Base-by-base conservation (phyloP, 2,113 vertebrate genomes). In the Argyrosomus japonicus region DNA sequence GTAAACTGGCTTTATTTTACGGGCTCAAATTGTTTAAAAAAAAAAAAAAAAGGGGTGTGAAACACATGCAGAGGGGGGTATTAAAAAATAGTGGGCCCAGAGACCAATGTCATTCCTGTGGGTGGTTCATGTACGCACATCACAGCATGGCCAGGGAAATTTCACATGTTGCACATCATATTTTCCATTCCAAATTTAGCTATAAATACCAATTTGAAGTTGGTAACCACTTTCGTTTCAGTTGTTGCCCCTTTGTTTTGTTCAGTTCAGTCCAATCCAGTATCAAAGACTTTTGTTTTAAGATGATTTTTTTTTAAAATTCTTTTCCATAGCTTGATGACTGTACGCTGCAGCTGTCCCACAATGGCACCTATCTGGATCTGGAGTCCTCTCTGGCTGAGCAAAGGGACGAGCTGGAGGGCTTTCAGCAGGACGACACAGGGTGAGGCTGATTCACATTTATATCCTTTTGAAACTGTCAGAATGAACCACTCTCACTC, bases 291-390 rank as follows among this genome's bases (percentile, higher is more conserved):
- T 27, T 53, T 58, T 40, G 8, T 43, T 10, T 54, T 76, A 21
- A 67, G 36, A 43, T 13, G 0, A 50, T 51, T 43, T 84, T 3
- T 81, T 47, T 14, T 4, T 2, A 8, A 27, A 9, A 5, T 71
- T 73, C 47, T 47, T 51, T 58, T 50, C 86, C 91, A 15, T 91
- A 99, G 98, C 96, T 99, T 27, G 98, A 99, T 84, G 98, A 99
- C 93, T 99, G 98, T 63, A 91, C 97, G 0, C 95, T 99, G 60
- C 98, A 99, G 83, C 91, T 99, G 8, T 99, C 98, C 74, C 97
- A 99, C 93, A 99, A 96, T 50, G 97, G 97, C 75, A 96, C 96
- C 81, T 99, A 99, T 93, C 92, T 99, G 95, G 98, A 99, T 91
- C 94, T 99, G 95, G 98, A 99, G 92, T 97, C 97, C 2, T 97